Conservation (phyloP, 2,797 vertebrate genomes). For the Gadopsis marmoratus region DNA sequence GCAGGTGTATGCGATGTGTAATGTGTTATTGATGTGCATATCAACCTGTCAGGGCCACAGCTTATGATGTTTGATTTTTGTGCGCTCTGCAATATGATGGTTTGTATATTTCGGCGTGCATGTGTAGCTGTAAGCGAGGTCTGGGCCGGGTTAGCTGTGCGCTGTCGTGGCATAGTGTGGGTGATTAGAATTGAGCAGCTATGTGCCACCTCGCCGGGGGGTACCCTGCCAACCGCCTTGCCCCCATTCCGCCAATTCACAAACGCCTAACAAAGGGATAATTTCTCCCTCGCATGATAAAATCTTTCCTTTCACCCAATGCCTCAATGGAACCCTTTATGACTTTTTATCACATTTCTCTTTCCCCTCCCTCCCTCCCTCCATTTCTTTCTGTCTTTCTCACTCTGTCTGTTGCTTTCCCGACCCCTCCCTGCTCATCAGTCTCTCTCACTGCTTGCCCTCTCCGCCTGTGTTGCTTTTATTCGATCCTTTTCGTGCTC, state of each 20-base stretch:
- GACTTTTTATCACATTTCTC: conserved; percentile 77
- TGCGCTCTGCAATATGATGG: conserved; percentile 19
- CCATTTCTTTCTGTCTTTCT: conserved; percentile 55
- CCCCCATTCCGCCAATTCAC: conserved; percentile 78
- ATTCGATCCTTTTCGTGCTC: conserved; percentile 44
- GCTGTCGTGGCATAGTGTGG: conserved; percentile 11
- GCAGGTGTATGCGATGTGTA: conserved; percentile 16
- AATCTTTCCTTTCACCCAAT: conserved; percentile 82
- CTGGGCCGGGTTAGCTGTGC: conserved; percentile 25
- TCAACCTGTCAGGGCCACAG: conserved; percentile 42
- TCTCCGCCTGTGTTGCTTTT: conserved; percentile 45
- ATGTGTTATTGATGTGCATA: conserved; percentile 45
- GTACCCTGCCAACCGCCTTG: conserved; percentile 55
- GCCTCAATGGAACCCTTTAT: conserved; percentile 82
- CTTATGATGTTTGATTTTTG: conserved; percentile 44
- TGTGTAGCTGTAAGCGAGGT: conserved; percentile 26
- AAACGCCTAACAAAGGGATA: conserved; percentile 79
- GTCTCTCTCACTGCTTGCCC: conserved; percentile 41
- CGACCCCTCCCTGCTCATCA: conserved; percentile 38
- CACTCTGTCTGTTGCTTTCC: conserved; percentile 54
- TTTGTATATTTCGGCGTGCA: background rate
- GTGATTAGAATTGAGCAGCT: conserved; percentile 55
- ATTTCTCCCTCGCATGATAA: conserved; percentile 82
- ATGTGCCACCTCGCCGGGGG: conserved; percentile 53
- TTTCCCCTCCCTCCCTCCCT: conserved; percentile 29